These are phyloP conservation scores for Myopa tessellatipennis DNA, from an alignment of 2,888 invertebrate species.

Conservation along the genomic window DNA sequence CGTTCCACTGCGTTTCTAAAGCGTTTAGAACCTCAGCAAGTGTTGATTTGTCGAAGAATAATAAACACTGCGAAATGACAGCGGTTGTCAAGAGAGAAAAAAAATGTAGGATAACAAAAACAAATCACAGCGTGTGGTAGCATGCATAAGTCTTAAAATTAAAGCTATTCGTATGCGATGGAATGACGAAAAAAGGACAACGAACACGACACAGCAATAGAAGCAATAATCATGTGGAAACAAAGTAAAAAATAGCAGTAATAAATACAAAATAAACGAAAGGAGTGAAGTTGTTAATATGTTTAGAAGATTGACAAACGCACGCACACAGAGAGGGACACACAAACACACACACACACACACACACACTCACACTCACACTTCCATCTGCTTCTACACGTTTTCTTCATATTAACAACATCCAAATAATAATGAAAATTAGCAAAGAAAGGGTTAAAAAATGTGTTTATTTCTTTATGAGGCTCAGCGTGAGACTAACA, in stretches of 20 bases:
- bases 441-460: constrained; percentile 49
- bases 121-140: constrained; percentile 17
- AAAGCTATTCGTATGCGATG: neutral
- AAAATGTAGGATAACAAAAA: neutral
- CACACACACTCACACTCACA: constrained; percentile 13
- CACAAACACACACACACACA: constrained; percentile 2
- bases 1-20: neutral
- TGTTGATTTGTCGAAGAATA: constrained; percentile 45
- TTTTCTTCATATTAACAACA: neutral
- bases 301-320: constrained; percentile 54
- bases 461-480: constrained; percentile 53
- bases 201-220: neutral
- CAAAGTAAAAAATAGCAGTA: neutral
- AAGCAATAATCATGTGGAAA: neutral
- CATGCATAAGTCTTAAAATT: constrained; percentile 29
- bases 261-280: neutral
- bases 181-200: neutral
- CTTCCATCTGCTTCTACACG: neutral
- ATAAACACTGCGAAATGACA: constrained; percentile 7
- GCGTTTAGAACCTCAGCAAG: constrained; percentile 36
- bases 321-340: constrained; percentile 7
- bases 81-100: constrained; percentile 12
- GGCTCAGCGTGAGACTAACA: constrained; percentile 44
- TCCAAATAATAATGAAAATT: constrained; percentile 1
- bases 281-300: constrained; percentile 55